Evolutionary conservation across 2,113 vertebrate species (phyloP).

Genomic region (Solenodon paradoxus): DNA sequence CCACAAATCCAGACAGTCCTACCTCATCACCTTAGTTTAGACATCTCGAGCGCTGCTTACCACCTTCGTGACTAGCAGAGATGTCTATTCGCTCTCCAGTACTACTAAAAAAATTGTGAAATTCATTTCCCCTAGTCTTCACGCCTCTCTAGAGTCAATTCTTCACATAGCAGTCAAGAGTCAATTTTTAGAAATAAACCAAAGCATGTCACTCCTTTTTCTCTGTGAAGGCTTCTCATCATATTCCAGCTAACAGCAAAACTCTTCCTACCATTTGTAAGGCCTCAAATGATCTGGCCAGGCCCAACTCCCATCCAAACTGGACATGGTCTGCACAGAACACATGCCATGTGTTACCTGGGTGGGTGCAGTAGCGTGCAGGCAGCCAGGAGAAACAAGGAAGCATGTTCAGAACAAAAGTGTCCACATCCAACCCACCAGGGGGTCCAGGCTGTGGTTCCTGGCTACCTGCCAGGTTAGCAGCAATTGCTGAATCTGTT

Average conservation of each 20-base stretch:
- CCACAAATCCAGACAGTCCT: background rate
- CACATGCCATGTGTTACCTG: background rate
- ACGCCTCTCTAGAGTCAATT: background rate
- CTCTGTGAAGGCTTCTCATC: background rate
- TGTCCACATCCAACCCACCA: background rate
- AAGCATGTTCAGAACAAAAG: background rate
- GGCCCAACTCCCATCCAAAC: background rate
- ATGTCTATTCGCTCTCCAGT: background rate
- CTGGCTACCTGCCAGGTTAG: background rate
- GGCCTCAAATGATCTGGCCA: background rate
- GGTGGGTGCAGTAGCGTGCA: background rate
- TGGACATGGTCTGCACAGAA: background rate
- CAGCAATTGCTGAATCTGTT: background rate
- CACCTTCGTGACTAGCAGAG: background rate
- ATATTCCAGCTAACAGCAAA: background rate
- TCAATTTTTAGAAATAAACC: background rate
- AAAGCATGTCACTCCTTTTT: background rate
- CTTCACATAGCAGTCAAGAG: background rate
- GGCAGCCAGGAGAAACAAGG: background rate
- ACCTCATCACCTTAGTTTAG: background rate
- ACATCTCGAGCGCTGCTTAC: background rate
- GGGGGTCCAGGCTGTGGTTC: background rate
- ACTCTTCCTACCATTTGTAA: background rate
- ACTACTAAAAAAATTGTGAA: background rate
- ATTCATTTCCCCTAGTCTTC: background rate